Conservation (phyloP, 2,113 vertebrate genomes). For the Caranx melampygus region DNA sequence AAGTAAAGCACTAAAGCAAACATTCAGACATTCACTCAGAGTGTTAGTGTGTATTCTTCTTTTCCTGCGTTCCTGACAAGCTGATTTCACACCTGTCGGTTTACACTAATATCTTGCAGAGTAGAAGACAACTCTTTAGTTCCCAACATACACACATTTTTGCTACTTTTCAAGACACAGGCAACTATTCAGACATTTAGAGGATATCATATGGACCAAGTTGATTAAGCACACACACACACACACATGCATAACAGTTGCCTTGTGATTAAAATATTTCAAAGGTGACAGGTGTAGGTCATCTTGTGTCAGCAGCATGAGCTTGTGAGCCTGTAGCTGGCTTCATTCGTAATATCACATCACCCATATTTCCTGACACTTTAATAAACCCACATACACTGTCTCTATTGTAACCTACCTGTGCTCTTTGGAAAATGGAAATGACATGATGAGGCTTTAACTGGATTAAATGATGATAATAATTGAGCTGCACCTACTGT, state of each 20-base stretch:
- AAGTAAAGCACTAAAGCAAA: not conserved
- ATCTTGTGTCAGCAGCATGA: not conserved
- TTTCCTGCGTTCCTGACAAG: constrained; percentile 23
- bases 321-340: not conserved
- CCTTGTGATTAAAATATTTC: not conserved
- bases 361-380: not conserved
- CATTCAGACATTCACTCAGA: not conserved
- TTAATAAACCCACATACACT: not conserved
- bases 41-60: not conserved
- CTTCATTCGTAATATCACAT: too few species aligned
- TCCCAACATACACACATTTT: not conserved
- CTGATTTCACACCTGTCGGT: constrained; percentile 57
- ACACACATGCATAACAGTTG: not conserved
- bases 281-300: not conserved
- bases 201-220: constrained; percentile 7
- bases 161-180: not conserved
- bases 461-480: constrained; percentile 14
- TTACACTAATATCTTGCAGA: not conserved
- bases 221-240: not conserved
- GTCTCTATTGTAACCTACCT: constrained; percentile 11
- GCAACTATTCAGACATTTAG: not conserved
- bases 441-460: not conserved
- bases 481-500: constrained; percentile 33
- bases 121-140: constrained; percentile 30
- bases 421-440: constrained; percentile 10